Percentiles rank a stretch among this genome's conserved stretches.
Evolutionary conservation across 2,888 invertebrate genomes (phyloP).

Genomic region (Nemotelus pantherinus): DNA sequence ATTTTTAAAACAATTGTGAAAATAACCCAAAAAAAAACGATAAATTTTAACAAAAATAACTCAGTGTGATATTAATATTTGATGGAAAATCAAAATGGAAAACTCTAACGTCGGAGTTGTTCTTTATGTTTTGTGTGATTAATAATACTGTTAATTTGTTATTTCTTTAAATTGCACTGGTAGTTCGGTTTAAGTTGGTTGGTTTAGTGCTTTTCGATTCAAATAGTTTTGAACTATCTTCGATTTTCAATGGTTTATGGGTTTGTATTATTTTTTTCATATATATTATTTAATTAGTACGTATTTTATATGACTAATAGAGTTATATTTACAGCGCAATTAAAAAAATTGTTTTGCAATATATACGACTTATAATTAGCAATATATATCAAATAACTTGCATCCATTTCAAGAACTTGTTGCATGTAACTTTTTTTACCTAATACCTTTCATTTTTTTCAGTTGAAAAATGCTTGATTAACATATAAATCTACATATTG

Average conservation of each 20-base stretch:
- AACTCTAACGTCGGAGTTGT: conserved; percentile 22
- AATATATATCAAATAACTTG: too few relatives aligned
- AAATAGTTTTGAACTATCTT: conserved; percentile 5
- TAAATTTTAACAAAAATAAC: background rate
- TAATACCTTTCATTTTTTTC: too few relatives aligned
- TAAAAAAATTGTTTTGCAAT: background rate
- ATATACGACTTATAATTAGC: too few relatives aligned
- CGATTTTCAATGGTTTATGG: conserved; percentile 11
- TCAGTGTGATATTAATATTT: conserved; percentile 23
- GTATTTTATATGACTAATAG: background rate
- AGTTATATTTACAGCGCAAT: conserved; percentile 69
- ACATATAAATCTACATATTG: too few relatives aligned
- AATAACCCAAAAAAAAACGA: too few relatives aligned
- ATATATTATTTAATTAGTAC: background rate
- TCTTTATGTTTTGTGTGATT: background rate
- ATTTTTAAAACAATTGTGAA: too few relatives aligned
- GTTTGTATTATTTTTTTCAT: conserved; percentile 35
- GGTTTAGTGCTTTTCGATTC: conserved; percentile 4
- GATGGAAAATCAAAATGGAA: background rate
- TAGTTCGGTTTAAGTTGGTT: background rate
- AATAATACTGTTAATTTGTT: conserved; percentile 2
- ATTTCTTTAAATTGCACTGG: background rate
- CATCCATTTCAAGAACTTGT: too few relatives aligned
- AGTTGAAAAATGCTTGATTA: too few relatives aligned
- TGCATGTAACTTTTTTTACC: too few relatives aligned